Base-by-base conservation (phyloP, 30 jellyfish, hydroid and myxozoan species). In the Aurelia sp. region DNA sequence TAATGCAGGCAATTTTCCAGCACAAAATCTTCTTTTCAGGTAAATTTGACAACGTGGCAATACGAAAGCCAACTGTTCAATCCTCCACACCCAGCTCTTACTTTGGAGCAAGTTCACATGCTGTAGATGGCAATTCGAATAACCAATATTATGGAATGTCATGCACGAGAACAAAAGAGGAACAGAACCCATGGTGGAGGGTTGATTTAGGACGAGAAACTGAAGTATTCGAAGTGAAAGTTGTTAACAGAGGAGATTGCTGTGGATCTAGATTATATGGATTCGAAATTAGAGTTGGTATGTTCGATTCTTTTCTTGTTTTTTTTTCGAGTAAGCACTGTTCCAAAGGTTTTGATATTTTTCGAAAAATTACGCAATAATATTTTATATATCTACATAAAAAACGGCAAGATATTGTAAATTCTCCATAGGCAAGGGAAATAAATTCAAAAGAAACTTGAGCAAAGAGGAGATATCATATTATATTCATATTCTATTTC, bases 181-280 rank as follows among this genome's bases (percentile, higher is more conserved):
- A 76, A 31, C 52, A 18, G 19, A 30, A 58, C 52, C 87, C 87
- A 24, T 76, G 87, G 87, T 76, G 87, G 87, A 72, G 87, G 9
- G 87, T 76, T 55, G 87, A 76, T 31, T 16, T 76, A 41, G 35
- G 18, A n/a, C 35, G 22, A n/a, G 87, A 76, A 35, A 53, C 22
- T 51, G 63, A 51, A 30, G 75, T 76, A 8, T 76, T 76, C 24
- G 87, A 76, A 31, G 76, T 76, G 15, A 76, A 76, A 22, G 72
- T 76, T 51, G 71, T 50, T 2, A 76, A 76, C 44, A 51, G 72
- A 7, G 87, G 75, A 4, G 87, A 61, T 41, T 76, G 87, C 41
- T 76, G 87, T 76, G 74, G 63, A 44, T 53, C 63, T 10, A 31
- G 72, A 24, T 20, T 55, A 53, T 3, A 33, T 58, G 75, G 87